Percentiles rank a stretch among this genome's conserved stretches.
Evolutionary conservation across 2,888 invertebrate genomes (phyloP).

Genomic region (Micoletzkya japonica): DNA sequence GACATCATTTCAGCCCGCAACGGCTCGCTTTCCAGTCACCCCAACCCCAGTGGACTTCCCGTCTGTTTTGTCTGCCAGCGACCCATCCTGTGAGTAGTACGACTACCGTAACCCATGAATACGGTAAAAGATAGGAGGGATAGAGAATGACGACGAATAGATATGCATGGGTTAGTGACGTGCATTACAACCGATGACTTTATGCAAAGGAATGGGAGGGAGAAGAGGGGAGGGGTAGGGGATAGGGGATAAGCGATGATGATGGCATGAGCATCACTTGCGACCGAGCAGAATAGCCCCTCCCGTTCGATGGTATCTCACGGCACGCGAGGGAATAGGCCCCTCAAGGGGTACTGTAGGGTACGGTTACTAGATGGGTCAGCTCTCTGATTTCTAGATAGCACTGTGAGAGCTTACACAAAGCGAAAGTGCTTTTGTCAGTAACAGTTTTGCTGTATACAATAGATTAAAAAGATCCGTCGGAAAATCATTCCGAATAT

Average conservation of each 20-base stretch:
- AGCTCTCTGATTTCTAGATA: too few relatives aligned
- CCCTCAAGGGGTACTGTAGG: background rate
- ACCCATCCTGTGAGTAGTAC: conserved; percentile 86
- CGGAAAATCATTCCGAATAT: too few relatives aligned
- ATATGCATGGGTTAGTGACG: background rate
- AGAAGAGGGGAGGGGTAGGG: too few relatives aligned
- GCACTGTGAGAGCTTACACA: background rate
- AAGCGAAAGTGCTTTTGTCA: background rate
- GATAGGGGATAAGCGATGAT: background rate
- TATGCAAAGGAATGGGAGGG: background rate
- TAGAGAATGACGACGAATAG: too few relatives aligned
- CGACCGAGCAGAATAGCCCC: conserved; percentile 44
- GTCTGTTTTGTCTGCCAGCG: conserved; percentile 96
- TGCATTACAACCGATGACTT: background rate
- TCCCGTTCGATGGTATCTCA: conserved; percentile 39
- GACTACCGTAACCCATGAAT: background rate
- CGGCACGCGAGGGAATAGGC: conserved; percentile 25
- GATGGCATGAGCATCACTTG: conserved; percentile 8
- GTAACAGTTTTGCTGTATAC: too few relatives aligned
- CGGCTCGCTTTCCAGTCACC: conserved; percentile 70
- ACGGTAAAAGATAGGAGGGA: background rate
- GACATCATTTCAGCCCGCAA: conserved; percentile 76
- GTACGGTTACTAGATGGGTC: too few relatives aligned
- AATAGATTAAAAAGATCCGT: too few relatives aligned
- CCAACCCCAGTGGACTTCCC: conserved; percentile 75